phyloP scores from a whole-genome alignment of 2,888 invertebrate species.

The Rutpela maculata region DNA sequence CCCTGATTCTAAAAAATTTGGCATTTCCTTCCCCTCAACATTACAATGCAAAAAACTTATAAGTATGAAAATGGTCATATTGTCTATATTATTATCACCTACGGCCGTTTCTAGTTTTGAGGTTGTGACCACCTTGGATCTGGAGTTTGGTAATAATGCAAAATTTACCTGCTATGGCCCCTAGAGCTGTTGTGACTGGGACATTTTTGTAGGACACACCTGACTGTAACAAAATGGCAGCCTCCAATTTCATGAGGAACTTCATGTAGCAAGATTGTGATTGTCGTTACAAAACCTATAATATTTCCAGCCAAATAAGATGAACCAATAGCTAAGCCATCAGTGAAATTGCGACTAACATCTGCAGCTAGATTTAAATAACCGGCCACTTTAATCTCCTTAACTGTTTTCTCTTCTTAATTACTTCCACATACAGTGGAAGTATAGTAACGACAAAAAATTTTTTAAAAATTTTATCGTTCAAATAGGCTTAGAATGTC shows the following conservation, averaged over 20 bases:
- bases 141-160: background rate
- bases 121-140: no score
- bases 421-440: no score
- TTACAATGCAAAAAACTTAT: no score
- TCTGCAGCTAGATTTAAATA: conserved; percentile 98
- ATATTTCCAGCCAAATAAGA: conserved; percentile 92
- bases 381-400: conserved; percentile 88
- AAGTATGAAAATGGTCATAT: no score
- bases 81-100: no score
- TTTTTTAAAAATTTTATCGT: no score
- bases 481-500: no score
- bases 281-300: conserved; percentile 85
- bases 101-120: no score
- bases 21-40: no score
- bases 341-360: conserved; percentile 99
- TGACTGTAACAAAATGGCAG: conserved; percentile 97
- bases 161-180: conserved; percentile 88
- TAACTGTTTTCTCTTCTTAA: conserved; percentile 73
- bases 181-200: conserved; percentile 95
- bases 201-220: conserved; percentile 96
- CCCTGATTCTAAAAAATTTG: no score
- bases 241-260: conserved; percentile 99
- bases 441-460: no score
- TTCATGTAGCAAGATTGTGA: conserved; percentile 98
- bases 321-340: conserved; percentile 98